Conservation (phyloP, 2,888 invertebrate species). For the Ormyrus rosae region DNA sequence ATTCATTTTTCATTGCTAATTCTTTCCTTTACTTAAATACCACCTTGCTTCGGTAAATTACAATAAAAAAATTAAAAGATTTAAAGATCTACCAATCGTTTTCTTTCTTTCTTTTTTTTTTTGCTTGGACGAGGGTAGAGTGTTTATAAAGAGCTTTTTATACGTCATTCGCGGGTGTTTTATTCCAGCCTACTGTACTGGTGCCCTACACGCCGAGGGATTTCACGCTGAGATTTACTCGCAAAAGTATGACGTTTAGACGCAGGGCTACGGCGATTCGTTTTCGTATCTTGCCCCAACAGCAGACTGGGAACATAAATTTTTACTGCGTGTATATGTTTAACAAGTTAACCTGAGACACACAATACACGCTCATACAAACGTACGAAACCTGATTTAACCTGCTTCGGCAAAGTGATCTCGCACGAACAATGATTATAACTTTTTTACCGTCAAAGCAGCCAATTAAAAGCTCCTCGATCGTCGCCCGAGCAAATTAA, state of each 20-base stretch:
- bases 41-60: no score
- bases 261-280: background rate
- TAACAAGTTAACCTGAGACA: conserved; percentile 32
- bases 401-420: no score
- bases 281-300: conserved; percentile 12
- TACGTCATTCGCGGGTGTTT: conserved; percentile 29
- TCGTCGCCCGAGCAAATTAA: no score
- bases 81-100: no score
- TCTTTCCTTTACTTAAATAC: no score
- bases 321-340: conserved; percentile 27
- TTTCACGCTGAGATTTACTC: conserved; percentile 39
- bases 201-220: background rate
- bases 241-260: conserved; percentile 32
- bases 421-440: no score
- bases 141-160: conserved; percentile 9
- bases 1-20: no score
- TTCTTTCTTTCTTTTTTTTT: background rate
- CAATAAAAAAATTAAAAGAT: no score
- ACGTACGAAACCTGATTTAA: no score
- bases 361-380: background rate
- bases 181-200: background rate
- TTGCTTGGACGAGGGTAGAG: background rate
- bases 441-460: no score
- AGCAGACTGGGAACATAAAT: conserved; percentile 24
- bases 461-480: no score